Evolutionary conservation across 2,113 vertebrate genomes (phyloP).

Genomic region (Sphaerodactylus townsendi): DNA sequence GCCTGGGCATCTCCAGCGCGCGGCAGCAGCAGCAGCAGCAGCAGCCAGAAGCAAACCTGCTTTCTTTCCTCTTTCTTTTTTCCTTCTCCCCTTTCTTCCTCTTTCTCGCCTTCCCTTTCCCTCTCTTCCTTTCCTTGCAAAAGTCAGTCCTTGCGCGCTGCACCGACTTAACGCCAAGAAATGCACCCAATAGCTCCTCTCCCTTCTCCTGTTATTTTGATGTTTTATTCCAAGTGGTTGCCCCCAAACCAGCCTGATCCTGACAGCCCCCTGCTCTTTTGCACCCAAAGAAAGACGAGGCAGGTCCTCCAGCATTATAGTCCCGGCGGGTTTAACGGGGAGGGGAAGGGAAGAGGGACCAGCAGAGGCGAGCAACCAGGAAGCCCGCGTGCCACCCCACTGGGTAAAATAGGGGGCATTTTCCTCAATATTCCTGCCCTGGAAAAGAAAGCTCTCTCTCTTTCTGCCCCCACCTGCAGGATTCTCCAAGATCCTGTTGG

Average conservation of each 20-base stretch:
- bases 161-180: slow-evolving; percentile 36
- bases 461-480: background rate
- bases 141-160: slow-evolving; percentile 43
- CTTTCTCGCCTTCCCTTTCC: too few relatives aligned
- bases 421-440: background rate
- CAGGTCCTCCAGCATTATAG: slow-evolving; percentile 18
- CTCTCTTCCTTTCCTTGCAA: background rate
- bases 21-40: background rate
- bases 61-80: background rate
- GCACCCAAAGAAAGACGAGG: background rate
- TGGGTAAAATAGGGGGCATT: background rate
- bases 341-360: background rate
- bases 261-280: background rate
- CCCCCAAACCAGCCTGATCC: background rate
- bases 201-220: too few relatives aligned
- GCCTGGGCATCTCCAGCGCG: too few relatives aligned
- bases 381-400: background rate
- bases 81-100: background rate
- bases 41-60: background rate
- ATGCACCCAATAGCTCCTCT: background rate
- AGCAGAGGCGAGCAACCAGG: background rate
- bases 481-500: background rate
- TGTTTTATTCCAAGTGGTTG: background rate
- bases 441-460: background rate
- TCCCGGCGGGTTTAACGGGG: background rate